Evolutionary conservation across 1,140 invertebrate species (phyloP).

Genomic region (Drosophila asahinai): DNA sequence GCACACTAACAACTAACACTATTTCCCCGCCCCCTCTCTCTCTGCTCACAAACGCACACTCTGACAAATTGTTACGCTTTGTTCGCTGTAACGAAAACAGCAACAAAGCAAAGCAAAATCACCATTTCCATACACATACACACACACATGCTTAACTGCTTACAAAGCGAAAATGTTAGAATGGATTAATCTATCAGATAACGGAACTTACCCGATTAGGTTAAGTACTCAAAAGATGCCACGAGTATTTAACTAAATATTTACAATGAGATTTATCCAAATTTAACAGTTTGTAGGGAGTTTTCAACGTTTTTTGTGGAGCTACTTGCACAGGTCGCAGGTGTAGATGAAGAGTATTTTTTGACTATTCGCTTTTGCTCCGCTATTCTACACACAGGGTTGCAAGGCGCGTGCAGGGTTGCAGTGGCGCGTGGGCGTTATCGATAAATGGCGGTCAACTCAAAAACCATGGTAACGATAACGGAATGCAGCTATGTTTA

Average conservation of each 20-base stretch:
- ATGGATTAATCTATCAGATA: slow-evolving; percentile 4
- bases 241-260: slow-evolving; percentile 8
- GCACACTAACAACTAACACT: slow-evolving; percentile 19
- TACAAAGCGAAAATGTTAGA: slow-evolving; percentile 28
- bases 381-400: slow-evolving; percentile 79
- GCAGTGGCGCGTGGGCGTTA: background rate
- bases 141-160: slow-evolving; percentile 11
- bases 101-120: slow-evolving; percentile 52
- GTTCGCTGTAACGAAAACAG: slow-evolving; percentile 51
- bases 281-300: slow-evolving; percentile 14
- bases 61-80: slow-evolving; percentile 60
- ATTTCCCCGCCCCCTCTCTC: background rate
- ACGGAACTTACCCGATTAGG: slow-evolving; percentile 43
- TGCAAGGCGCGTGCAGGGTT: slow-evolving; percentile 56
- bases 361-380: slow-evolving; percentile 67
- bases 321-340: slow-evolving; percentile 65
- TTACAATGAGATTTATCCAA: background rate
- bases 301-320: slow-evolving; percentile 34
- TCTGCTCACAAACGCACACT: slow-evolving; percentile 17
- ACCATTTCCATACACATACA: slow-evolving; percentile 34
- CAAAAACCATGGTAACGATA: slow-evolving; percentile 21
- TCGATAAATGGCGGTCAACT: slow-evolving; percentile 5
- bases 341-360: slow-evolving; percentile 62
- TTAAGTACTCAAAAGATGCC: background rate
- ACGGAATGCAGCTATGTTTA: background rate